Conservation (phyloP, 1,140 invertebrate species). For the Idris sp. region DNA sequence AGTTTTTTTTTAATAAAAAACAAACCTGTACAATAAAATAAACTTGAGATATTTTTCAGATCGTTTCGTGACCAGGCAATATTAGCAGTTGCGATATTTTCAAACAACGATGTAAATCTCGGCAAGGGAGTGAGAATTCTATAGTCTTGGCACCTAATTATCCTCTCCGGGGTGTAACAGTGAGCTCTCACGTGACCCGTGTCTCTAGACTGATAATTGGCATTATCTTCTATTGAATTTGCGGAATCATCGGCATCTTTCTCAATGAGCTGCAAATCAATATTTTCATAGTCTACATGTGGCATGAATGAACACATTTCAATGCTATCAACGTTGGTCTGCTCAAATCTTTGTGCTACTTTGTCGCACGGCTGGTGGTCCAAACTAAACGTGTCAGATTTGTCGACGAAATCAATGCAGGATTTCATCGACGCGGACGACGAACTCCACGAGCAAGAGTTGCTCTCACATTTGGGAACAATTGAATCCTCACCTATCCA, state of each 20-base stretch:
- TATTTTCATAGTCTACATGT: slow-evolving; percentile 21
- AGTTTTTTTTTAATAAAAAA: background rate
- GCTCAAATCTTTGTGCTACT: slow-evolving; percentile 32
- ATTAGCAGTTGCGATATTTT: slow-evolving; percentile 23
- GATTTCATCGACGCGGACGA: slow-evolving; percentile 64
- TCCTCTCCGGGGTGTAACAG: slow-evolving; percentile 72
- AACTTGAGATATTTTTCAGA: no score
- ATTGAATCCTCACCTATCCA: slow-evolving; percentile 64
- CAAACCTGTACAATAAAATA: no score
- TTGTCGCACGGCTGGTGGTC: slow-evolving; percentile 41
- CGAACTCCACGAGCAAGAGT: slow-evolving; percentile 41
- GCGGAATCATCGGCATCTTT: slow-evolving; percentile 45
- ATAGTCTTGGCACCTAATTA: slow-evolving; percentile 69
- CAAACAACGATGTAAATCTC: slow-evolving; percentile 46
- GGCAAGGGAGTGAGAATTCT: slow-evolving; percentile 69
- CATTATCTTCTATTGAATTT: slow-evolving; percentile 10
- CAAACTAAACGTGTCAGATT: slow-evolving; percentile 48
- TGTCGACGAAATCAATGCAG: slow-evolving; percentile 62
- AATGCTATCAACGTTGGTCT: slow-evolving; percentile 42
- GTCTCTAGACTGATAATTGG: slow-evolving; percentile 31
- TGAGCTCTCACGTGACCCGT: slow-evolving; percentile 31
- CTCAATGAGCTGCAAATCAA: slow-evolving; percentile 63
- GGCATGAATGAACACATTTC: slow-evolving; percentile 53
- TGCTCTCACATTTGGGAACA: slow-evolving; percentile 33
- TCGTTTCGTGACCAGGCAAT: slow-evolving; percentile 36